phyloP scores from a whole-genome alignment of 2,888 invertebrate species.

The Leptothorax acervorum region DNA sequence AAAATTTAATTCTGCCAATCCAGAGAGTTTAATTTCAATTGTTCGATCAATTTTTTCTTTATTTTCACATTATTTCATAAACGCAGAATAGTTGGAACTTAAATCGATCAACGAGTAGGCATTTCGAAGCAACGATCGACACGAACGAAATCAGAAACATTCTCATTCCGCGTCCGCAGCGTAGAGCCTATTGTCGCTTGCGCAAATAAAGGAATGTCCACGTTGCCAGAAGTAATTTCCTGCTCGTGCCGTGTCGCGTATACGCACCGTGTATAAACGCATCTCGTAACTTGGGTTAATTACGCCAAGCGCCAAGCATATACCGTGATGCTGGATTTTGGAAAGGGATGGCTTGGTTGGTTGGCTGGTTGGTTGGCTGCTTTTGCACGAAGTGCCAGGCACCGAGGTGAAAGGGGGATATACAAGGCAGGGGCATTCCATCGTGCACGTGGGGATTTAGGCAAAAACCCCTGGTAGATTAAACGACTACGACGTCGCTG shows the following conservation, averaged over 20 bases:
- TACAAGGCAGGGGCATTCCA: slow-evolving; percentile 27
- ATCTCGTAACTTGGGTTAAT: slow-evolving; percentile 59
- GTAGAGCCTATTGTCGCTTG: slow-evolving; percentile 29
- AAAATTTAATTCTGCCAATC: not conserved
- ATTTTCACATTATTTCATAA: not conserved
- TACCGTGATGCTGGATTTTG: slow-evolving; percentile 34
- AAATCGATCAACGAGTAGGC: slow-evolving; percentile 1
- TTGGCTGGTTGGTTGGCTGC: slow-evolving; percentile 19
- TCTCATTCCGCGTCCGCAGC: not conserved
- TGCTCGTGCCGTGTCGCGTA: not conserved
- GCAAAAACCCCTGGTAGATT: slow-evolving; percentile 59
- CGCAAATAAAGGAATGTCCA: slow-evolving; percentile 40
- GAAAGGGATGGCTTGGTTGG: slow-evolving; percentile 18
- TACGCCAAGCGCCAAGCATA: slow-evolving; percentile 39
- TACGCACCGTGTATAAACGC: slow-evolving; percentile 48
- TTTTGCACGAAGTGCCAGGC: slow-evolving; percentile 6
- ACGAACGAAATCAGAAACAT: slow-evolving; percentile 24
- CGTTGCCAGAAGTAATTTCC: slow-evolving; percentile 45
- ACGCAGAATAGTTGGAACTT: not conserved
- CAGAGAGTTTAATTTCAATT: not conserved
- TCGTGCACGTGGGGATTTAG: slow-evolving; percentile 42
- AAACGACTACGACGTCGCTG: slow-evolving; percentile 69
- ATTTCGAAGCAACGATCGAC: slow-evolving; percentile 2
- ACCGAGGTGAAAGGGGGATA: slow-evolving; percentile 24
- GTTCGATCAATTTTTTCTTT: not conserved